Base-by-base conservation (phyloP, 2,113 vertebrate genomes). In the Pyrgilauda ruficollis region DNA sequence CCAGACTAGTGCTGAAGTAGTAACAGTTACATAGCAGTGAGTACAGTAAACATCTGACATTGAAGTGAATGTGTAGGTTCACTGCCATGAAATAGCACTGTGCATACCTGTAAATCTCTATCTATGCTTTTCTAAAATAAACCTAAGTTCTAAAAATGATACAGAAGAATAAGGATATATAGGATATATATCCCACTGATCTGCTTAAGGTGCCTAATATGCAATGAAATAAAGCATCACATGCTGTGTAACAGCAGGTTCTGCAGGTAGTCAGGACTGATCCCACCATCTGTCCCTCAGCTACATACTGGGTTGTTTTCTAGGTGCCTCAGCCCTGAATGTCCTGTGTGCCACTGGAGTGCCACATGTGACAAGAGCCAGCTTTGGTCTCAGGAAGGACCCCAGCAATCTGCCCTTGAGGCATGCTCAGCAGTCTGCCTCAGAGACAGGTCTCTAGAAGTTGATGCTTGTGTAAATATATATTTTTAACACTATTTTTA, bases 311-410 rank as follows among this genome's bases (percentile, higher is more conserved):
- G 9, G 7, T 11, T 82, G 26, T 28, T n/a, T 10, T 64, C 7
- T n/a, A 37, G 19, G 7, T 83, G 23, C 2, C 2, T 43, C 44
- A 80, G 6, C 8, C 26, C 46, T 52, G 64, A 26, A 16, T 2
- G 53, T 2, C 11, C 20, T n/a, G 10, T 15, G 15, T 77, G 28
- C 10, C 37, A 10, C 17, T 1, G 1, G 31, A 53, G 19, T 23
- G 8, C 31, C 31, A 50, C 26, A 0, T 0, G 0, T 41, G n/a
- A 23, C 37, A 80, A 7, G 7, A 74, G 17, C 20, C 10, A 63
- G 28, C 24, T 30, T 41, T 41, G 30, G 13, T 62, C 11, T 87
- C 31, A n/a, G 41, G 17, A 61, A 35, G 5, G 6, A 69, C 16
- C 10, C 1, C 22, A 67, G 6, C 9, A 78, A 87, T 5, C 23